Evolutionary conservation across 1,140 invertebrate genomes (phyloP).

Genomic region (Drosophila saltans): DNA sequence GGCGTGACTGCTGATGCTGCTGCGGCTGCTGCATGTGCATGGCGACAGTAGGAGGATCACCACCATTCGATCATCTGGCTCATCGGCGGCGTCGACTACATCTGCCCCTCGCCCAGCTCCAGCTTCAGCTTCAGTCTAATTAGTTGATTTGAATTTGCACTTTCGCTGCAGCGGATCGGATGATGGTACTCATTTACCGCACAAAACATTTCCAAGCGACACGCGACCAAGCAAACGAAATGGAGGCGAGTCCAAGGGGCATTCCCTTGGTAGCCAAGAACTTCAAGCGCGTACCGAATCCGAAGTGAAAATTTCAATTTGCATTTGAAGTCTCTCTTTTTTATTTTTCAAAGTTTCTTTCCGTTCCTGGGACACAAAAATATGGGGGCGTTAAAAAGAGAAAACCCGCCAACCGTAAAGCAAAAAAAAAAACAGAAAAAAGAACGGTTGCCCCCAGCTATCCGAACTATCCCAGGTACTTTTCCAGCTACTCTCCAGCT

Average conservation of each 20-base stretch:
- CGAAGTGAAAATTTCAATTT: not conserved
- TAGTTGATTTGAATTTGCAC: slow-evolving; percentile 47
- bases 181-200: slow-evolving; percentile 15
- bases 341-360: no score
- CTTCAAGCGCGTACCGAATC: not conserved
- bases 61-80: slow-evolving; percentile 83
- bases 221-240: slow-evolving; percentile 35
- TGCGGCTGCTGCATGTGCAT: slow-evolving; percentile 73
- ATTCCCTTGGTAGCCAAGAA: not conserved
- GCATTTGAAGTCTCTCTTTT: no score
- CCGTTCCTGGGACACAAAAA: no score
- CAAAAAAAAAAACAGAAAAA: not conserved
- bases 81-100: slow-evolving; percentile 45
- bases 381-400: not conserved
- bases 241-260: slow-evolving; percentile 14
- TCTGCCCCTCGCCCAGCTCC: slow-evolving; percentile 20
- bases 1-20: slow-evolving; percentile 62
- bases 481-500: not conserved
- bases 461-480: no score
- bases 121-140: slow-evolving; percentile 28
- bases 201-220: slow-evolving; percentile 56
- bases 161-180: slow-evolving; percentile 55
- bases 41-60: slow-evolving; percentile 83
- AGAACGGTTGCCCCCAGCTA: not conserved
- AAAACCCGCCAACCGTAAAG: not conserved